Evolutionary conservation across 2,113 vertebrate genomes (phyloP).

Genomic region (Melospiza georgiana): DNA sequence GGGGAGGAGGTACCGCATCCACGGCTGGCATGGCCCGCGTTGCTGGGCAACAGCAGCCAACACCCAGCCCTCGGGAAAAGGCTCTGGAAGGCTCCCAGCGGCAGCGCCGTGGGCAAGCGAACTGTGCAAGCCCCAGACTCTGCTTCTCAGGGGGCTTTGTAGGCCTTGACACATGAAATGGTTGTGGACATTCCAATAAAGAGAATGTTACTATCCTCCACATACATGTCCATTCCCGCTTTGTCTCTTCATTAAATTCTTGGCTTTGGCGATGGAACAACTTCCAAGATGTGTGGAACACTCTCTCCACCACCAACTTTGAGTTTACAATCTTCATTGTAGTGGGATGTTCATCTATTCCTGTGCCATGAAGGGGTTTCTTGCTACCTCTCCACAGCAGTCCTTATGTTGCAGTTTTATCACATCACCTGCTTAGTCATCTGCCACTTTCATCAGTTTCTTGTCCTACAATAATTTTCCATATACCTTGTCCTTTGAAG

Average conservation of each 20-base stretch:
- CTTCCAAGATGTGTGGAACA: background rate
- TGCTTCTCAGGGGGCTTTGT: background rate
- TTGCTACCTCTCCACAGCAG: background rate
- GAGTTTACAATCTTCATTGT: background rate
- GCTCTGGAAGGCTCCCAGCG: accelerated
- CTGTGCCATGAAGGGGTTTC: background rate
- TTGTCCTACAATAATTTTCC: background rate
- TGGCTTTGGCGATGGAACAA: background rate
- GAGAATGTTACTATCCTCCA: background rate
- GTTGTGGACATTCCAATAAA: background rate
- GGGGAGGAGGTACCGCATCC: accelerated
- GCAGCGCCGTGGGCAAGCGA: accelerated
- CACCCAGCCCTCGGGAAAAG: accelerated
- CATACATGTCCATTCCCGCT: accelerated
- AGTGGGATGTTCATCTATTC: background rate
- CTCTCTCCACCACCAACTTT: background rate
- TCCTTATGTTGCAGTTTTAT: background rate
- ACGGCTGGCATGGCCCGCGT: accelerated
- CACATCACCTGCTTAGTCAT: background rate
- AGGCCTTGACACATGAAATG: background rate
- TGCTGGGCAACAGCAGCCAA: background rate
- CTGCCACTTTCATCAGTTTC: background rate
- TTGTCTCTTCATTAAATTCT: background rate
- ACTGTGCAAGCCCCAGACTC: background rate
- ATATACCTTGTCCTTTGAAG: background rate